Base-by-base conservation (phyloP, 2,888 invertebrate species). In the Empis stercorea region DNA sequence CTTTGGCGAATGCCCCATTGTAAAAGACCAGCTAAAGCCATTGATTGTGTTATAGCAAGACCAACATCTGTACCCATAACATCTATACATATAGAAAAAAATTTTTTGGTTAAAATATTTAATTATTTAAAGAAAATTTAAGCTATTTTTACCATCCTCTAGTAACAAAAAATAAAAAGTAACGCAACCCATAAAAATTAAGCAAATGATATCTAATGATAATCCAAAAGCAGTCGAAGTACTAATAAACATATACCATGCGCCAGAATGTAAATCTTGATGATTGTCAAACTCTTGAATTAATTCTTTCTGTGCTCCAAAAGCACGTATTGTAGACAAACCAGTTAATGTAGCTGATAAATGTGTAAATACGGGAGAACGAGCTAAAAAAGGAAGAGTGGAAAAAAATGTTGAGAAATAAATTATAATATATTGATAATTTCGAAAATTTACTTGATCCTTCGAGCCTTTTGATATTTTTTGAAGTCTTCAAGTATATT, bases 321-420 rank as follows among this genome's bases (percentile, higher is more conserved):
- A 79, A 1, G 86, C 82, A 56, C 88, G 71, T 41, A 88, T 83
- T 0, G 87, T 86, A 1, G 81, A 72, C 15, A 88, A 74, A 2
- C 88, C 88, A 55, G 76, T 77, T 1, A 88, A 69, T 0, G 84
- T 80, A 14, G 84, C 80, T 44, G 81, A 80, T 17, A 88, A 72
- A 68, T 86, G 83, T 1, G 84, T 79, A 59, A 84, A 88, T 0
- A 88, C 81, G 1, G 88, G 88, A 58, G 86, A 86, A 52, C 84
- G 78, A 15, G 81, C 86, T 86, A 27, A 20, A 7, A 20, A 34
- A 14, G 7, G 16, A 17, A 2, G 20, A 14, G 5, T 7, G n/a
- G 23, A n/a, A 27, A 7, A 27, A 7, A 27, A n/a, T n/a, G 9
- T 27, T 27, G 5, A 7, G 9, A 27, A 27, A 7, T 27, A 27